Conservation (phyloP, 2,888 invertebrate genomes). For the Conistra vaccinii region DNA sequence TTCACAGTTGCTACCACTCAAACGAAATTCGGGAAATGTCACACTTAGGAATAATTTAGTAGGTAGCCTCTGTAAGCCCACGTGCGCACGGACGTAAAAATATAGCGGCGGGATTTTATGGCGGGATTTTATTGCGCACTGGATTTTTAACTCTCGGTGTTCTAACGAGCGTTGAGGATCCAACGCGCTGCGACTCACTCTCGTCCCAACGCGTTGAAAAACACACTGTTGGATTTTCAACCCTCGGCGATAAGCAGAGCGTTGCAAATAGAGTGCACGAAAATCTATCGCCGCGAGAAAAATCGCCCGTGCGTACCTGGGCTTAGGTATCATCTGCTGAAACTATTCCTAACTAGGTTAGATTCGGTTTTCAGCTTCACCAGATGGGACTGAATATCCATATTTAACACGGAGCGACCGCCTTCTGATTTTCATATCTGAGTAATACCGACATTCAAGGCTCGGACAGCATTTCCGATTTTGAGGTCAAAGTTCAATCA, state of each 20-base stretch:
- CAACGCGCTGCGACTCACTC: no score
- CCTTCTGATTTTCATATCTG: background rate
- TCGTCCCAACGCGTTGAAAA: no score
- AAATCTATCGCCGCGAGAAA: no score
- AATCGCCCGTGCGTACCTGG: no score
- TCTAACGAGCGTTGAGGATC: no score
- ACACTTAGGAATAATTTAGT: background rate
- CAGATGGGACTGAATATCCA: conserved; percentile 15
- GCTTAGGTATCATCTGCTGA: background rate
- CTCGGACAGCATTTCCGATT: background rate
- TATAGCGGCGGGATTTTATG: no score
- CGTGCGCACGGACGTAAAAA: no score
- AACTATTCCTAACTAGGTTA: background rate
- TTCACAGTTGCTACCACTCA: background rate
- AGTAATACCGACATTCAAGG: background rate
- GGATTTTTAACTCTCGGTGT: no score
- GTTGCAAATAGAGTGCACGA: no score
- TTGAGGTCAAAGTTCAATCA: background rate
- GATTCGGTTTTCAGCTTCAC: background rate
- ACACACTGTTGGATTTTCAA: no score
- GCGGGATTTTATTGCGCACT: no score
- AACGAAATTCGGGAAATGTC: background rate
- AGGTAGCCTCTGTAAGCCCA: background rate
- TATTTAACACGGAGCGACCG: conserved; percentile 1
- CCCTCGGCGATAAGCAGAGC: no score